These are phyloP conservation scores for Phasianus colchicus DNA, from an alignment of 2,113 vertebrate species.

Conservation along the genomic window DNA sequence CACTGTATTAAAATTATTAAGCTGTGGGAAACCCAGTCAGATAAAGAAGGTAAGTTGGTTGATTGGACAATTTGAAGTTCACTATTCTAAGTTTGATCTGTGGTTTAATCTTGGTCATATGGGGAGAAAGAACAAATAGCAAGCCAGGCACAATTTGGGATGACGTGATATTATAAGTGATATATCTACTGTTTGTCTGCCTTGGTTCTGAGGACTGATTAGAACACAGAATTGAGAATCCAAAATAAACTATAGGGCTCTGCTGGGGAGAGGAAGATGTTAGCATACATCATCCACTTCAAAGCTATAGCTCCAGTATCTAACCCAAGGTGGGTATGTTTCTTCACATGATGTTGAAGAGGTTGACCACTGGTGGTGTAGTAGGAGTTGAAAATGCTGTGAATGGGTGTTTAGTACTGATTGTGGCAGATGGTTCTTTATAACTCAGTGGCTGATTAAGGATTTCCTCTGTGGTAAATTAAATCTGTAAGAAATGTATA, in stretches of 20 bases:
- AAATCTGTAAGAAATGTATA: neutral
- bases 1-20: neutral
- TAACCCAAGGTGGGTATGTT: neutral
- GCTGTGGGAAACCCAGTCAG: neutral
- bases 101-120: neutral
- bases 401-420: neutral
- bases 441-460: neutral
- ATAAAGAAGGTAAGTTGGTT: neutral
- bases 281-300: neutral
- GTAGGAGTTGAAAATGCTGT: neutral
- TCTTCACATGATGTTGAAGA: neutral
- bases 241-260: neutral
- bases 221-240: neutral
- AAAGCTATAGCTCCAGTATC: neutral
- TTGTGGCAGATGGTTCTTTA: neutral
- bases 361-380: neutral
- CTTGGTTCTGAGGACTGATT: neutral
- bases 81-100: neutral
- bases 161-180: neutral
- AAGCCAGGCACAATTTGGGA: neutral
- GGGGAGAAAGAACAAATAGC: neutral
- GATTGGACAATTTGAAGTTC: neutral
- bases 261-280: neutral
- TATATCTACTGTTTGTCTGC: neutral
- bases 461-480: neutral